Percentiles rank a stretch among this genome's conserved stretches.
phyloP scores from a whole-genome alignment of 2,113 vertebrate species.

The Ploceus nigricollis region DNA sequence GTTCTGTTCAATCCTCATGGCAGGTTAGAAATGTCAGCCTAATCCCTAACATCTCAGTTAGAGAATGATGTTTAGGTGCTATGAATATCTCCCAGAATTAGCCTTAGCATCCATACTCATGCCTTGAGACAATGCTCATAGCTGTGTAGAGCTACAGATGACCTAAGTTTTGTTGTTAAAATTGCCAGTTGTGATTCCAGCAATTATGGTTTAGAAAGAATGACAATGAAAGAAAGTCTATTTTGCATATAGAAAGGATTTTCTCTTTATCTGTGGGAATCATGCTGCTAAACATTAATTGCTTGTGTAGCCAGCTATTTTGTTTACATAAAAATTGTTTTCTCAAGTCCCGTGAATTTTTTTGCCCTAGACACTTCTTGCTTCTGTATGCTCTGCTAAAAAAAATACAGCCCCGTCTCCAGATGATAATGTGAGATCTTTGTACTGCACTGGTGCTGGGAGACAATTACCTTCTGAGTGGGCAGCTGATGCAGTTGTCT shows the following conservation, averaged over 20 bases:
- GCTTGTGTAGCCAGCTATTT: neutral
- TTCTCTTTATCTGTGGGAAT: neutral
- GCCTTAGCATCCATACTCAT: neutral
- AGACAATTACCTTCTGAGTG: conserved; percentile 71
- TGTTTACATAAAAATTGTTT: neutral
- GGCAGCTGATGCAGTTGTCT: conserved; percentile 82
- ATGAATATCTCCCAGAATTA: neutral
- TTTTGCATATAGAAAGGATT: neutral
- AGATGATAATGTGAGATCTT: neutral
- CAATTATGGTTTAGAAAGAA: neutral
- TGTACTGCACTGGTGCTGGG: neutral
- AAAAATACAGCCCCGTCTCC: neutral
- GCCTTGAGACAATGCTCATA: neutral
- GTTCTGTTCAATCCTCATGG: neutral
- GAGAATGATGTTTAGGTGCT: neutral
- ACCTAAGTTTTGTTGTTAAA: neutral
- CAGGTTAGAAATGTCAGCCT: neutral
- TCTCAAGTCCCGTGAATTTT: neutral
- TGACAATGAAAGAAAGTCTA: neutral
- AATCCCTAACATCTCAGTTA: neutral
- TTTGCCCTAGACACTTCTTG: neutral
- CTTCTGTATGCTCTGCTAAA: neutral
- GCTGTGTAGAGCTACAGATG: neutral
- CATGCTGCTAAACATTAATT: neutral
- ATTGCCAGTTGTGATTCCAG: neutral